These are phyloP conservation scores for Musca domestica DNA, from an alignment of 1,140 invertebrate genomes.

Conservation along the genomic window DNA sequence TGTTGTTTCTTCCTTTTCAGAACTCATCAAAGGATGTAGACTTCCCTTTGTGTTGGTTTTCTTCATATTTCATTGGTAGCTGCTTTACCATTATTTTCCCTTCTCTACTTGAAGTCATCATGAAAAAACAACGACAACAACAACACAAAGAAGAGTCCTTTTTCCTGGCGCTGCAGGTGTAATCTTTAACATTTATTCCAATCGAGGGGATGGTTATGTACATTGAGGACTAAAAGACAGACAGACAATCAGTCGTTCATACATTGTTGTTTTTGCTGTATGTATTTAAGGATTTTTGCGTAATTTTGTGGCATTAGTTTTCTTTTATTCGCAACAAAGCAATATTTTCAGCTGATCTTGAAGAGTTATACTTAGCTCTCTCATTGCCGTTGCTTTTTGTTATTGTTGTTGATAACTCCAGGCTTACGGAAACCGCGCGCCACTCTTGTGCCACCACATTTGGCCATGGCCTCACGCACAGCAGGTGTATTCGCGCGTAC, in stretches of 20 bases:
- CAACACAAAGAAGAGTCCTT: background rate
- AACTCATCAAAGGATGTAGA: too few relatives aligned
- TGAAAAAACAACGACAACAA: too few relatives aligned
- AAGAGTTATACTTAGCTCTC: too few relatives aligned
- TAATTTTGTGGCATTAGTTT: slow-evolving; percentile 18
- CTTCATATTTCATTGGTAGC: background rate
- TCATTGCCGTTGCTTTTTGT: background rate
- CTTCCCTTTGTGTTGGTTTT: background rate
- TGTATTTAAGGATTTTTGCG: slow-evolving; percentile 20
- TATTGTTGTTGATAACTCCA: background rate
- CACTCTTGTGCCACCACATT: background rate
- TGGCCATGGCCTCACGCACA: slow-evolving; percentile 21
- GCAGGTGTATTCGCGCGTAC: slow-evolving; percentile 15
- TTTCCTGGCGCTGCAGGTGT: slow-evolving; percentile 9
- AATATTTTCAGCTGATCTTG: too few relatives aligned
- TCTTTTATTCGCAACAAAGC: background rate
- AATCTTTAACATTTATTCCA: background rate
- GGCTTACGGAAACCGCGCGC: background rate
- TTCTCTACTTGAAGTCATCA: too few relatives aligned
- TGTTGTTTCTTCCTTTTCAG: background rate
- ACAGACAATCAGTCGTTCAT: too few relatives aligned
- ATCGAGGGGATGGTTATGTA: too few relatives aligned
- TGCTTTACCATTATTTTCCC: background rate
- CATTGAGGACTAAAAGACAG: too few relatives aligned
- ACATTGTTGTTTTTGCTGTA: background rate